phyloP scores from a whole-genome alignment of 2,797 vertebrate genomes.

The Cyprinodon diabolis region DNA sequence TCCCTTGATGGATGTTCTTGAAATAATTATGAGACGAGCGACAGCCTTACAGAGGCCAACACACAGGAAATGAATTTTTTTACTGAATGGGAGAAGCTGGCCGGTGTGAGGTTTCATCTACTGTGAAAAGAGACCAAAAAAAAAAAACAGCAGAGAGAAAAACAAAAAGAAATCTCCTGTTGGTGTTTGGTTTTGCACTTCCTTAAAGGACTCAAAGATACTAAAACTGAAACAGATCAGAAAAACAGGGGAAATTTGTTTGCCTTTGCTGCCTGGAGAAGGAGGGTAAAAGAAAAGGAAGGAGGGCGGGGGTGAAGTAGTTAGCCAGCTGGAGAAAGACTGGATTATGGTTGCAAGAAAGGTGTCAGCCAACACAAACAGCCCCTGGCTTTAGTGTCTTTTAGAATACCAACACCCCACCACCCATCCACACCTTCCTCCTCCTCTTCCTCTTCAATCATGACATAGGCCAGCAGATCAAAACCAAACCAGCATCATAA shows the following conservation, averaged over 20 bases:
- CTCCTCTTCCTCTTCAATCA: slow-evolving; percentile 3
- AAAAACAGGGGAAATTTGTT: neutral
- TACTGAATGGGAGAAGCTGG: slow-evolving; percentile 45
- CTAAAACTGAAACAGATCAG: neutral
- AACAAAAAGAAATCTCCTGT: neutral
- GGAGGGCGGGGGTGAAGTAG: slow-evolving; percentile 52
- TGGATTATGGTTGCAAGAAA: slow-evolving; percentile 75
- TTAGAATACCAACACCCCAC: slow-evolving; percentile 46
- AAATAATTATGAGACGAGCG: slow-evolving; percentile 76
- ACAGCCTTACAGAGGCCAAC: slow-evolving; percentile 55
- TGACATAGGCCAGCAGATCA: slow-evolving; percentile 14
- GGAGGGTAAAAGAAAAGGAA: slow-evolving; percentile 3
- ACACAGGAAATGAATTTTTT: slow-evolving; percentile 77
- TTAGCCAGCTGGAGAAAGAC: slow-evolving; percentile 73
- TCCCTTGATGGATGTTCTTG: slow-evolving; percentile 73
- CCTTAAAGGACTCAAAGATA: neutral
- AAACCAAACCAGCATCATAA: slow-evolving; percentile 20
- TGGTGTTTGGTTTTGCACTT: slow-evolving; percentile 7
- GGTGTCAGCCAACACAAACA: slow-evolving; percentile 79
- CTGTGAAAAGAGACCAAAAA: slow-evolving; percentile 3
- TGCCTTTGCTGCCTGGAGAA: slow-evolving; percentile 6
- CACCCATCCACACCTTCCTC: slow-evolving; percentile 39
- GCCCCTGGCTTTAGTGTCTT: slow-evolving; percentile 63
- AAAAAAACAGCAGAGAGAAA: neutral
- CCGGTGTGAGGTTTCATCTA: slow-evolving; percentile 70